Conservation (phyloP, 2,888 invertebrate species). For the Ashinkailepas kermadecensis region DNA sequence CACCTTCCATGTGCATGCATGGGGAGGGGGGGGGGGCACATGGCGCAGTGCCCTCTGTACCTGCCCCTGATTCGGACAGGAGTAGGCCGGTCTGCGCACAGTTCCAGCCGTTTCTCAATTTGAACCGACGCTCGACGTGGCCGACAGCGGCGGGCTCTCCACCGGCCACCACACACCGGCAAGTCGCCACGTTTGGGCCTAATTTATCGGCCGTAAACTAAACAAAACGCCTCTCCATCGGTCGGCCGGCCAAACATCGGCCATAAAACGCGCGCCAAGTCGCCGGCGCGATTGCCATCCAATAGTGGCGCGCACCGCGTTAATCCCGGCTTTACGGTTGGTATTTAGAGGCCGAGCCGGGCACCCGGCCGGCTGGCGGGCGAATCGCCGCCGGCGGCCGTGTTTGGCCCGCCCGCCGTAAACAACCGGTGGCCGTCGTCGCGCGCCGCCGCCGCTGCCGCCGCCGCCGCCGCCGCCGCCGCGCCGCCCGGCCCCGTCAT, state of each 20-base stretch:
- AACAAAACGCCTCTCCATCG: conserved; percentile 21
- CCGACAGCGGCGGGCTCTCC: not conserved
- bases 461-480: not conserved
- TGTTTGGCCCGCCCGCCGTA: no score
- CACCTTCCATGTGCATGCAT: not conserved
- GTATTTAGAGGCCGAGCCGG: not conserved
- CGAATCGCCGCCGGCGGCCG: no score
- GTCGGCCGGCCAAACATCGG: not conserved
- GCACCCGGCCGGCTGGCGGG: not conserved
- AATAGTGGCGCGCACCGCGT: not conserved
- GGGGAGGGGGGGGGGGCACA: not conserved
- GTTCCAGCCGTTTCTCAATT: not conserved
- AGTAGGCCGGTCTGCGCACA: no score
- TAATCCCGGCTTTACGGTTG: not conserved
- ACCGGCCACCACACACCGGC: not conserved
- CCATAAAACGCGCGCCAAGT: not conserved
- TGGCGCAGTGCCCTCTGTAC: not conserved
- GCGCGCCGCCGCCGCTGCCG: not conserved
- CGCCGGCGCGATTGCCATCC: not conserved
- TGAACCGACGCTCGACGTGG: not conserved
- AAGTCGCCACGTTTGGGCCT: not conserved
- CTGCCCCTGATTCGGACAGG: not conserved
- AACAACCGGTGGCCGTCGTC: no score
- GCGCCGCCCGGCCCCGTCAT: not conserved
- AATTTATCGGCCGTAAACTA: conserved; percentile 16